Conservation (phyloP, 2,113 vertebrate species). For the Aepyceros melampus region DNA sequence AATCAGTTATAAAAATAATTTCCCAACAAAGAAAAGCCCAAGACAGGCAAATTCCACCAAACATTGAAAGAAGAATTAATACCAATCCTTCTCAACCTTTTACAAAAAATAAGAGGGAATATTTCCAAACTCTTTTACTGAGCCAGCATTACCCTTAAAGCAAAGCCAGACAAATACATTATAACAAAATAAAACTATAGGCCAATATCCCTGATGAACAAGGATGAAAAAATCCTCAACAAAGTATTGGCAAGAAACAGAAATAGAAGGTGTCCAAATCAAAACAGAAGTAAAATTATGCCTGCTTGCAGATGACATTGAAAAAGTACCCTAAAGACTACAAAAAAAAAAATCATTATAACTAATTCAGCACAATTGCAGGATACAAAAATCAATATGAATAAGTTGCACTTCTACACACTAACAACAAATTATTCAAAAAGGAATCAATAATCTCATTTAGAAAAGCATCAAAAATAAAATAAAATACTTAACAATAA, state of each 20-base stretch:
- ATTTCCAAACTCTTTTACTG: not conserved
- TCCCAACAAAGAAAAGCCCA: not conserved
- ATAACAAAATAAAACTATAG: not conserved
- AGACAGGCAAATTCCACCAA: not conserved
- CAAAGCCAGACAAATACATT: not conserved
- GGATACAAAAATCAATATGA: not conserved
- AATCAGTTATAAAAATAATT: not conserved
- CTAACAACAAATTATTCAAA: not conserved
- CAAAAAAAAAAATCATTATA: not conserved
- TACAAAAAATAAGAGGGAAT: not conserved
- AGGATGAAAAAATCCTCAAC: not conserved
- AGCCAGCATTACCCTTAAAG: not conserved
- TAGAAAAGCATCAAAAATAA: not conserved
- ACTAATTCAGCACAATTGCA: not conserved
- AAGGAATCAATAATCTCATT: not conserved
- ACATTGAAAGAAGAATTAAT: not conserved
- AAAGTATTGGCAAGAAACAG: not conserved
- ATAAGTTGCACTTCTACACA: not conserved
- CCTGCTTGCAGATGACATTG: not conserved
- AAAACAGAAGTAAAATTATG: not conserved
- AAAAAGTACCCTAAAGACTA: not conserved
- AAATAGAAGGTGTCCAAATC: not conserved
- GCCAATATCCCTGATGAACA: not conserved
- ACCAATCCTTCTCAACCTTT: not conserved
- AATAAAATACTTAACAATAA: not conserved